Evolutionary conservation across 2,797 vertebrate genomes (phyloP), one percentile per base, ranked within the genome.

Genomic region (Tachyglossus aculeatus): DNA sequence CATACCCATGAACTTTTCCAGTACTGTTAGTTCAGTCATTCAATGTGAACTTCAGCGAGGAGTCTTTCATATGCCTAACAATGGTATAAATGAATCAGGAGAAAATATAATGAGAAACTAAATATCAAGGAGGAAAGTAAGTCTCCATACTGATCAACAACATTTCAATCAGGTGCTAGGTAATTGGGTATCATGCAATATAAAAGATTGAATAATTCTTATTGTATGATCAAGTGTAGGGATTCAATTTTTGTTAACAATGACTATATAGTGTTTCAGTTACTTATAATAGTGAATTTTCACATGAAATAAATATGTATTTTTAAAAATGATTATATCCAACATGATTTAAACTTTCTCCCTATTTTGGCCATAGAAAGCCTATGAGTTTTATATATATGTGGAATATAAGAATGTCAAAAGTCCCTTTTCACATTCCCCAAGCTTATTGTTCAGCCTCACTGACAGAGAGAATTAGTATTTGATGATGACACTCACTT

Each of bases 71-170:
- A 88, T 89, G 73, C 74, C 85, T 77, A 82, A 75, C 57, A 85
- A 73, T 86, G 72, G 79, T 80, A 90, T 87, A 90, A 91, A 90
- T 90, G 92, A 91, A 88, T 88, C 84, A 90, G 58, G 58, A 71
- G 48, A 44, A 87, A 88, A 75, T 68, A 55, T 80, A 89, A 90
- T 89, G 81, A 89, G 86, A 89, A 92, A 91, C 86, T 83, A 86
- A 79, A 88, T 87, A 88, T 58, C 84, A 77, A 57, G 2, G 72
- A 81, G 58, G 81, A 85, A 91, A 88, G 67, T 57, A 88, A 90
- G 81, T 0, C n/a, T 81, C 66, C 58, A 34, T 82, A 80, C 1
- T 36, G 65, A 84, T 86, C 34, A 0, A 81, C 84, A 90, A 83
- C 54, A 85, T 75, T 87, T 86, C 74, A 76, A 62, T 83, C 71